A percentile compares a stretch with the other conserved stretches of the same genome.
Conservation (phyloP, 2,113 vertebrate species). For the Amphiprion percula region DNA sequence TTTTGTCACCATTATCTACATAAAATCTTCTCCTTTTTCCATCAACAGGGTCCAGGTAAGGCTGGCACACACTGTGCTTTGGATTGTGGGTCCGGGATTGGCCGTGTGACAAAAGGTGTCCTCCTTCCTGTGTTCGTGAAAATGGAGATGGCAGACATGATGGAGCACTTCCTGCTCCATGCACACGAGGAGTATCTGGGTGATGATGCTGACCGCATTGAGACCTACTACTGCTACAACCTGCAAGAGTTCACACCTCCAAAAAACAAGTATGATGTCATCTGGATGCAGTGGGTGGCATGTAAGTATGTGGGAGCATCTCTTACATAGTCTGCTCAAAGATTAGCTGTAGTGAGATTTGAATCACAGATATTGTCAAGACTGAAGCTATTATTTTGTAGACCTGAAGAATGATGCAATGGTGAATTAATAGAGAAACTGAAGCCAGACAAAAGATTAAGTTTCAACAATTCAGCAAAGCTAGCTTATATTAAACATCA, state of each 20-base stretch:
- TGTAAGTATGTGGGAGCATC: constrained; percentile 84
- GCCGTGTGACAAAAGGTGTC: constrained; percentile 93
- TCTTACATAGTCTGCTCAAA: background rate
- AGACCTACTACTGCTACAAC: constrained; percentile 92
- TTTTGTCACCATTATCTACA: no score
- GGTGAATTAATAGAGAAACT: no score
- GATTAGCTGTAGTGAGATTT: no score
- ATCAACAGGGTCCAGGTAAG: constrained; percentile 88
- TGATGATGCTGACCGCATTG: constrained; percentile 86
- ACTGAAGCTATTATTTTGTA: no score
- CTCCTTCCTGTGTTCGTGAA: constrained; percentile 92
- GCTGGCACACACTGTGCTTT: constrained; percentile 89
- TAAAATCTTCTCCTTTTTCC: background rate
- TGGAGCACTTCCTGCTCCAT: constrained; percentile 92
- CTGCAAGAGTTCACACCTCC: constrained; percentile 92
- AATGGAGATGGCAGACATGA: constrained; percentile 96
- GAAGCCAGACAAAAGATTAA: no score
- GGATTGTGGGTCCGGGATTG: constrained; percentile 95
- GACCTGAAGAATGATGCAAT: no score
- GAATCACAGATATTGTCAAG: no score
- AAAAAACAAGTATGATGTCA: constrained; percentile 90
- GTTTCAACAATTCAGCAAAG: no score
- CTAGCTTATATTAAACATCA: no score
- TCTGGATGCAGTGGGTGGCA: constrained; percentile 99
- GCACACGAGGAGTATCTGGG: constrained; percentile 92